phyloP scores from a whole-genome alignment of 2,113 vertebrate genomes.

The Falco punctatus region DNA sequence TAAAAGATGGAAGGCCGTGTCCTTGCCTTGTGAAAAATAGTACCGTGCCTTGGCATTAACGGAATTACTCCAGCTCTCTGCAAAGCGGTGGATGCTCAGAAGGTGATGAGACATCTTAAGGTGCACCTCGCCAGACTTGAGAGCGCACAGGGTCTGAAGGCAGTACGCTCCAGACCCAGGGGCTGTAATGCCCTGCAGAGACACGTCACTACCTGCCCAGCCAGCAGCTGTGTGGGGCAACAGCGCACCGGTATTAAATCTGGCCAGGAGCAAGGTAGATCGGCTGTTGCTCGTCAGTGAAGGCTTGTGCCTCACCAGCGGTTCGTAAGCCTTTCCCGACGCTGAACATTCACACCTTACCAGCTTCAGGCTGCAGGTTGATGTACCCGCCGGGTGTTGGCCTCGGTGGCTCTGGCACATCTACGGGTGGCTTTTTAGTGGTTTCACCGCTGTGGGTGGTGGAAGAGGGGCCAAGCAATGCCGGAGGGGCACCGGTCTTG shows the following conservation, averaged over 20 bases:
- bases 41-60: fast-evolving
- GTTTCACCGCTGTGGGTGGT: not conserved
- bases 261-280: not conserved
- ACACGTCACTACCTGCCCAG: fast-evolving
- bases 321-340: fast-evolving
- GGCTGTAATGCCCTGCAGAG: not conserved
- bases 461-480: not conserved
- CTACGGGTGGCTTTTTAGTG: fast-evolving
- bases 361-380: not conserved
- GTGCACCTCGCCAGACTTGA: not conserved
- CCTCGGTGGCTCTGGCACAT: fast-evolving
- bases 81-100: fast-evolving
- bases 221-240: not conserved
- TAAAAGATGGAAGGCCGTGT: not conserved
- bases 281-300: not conserved
- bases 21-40: not conserved
- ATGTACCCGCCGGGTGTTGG: not conserved
- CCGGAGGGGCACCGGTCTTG: not conserved
- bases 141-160: fast-evolving
- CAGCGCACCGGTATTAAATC: fast-evolving
- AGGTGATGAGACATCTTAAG: fast-evolving
- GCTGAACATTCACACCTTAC: not conserved
- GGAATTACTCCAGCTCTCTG: not conserved
- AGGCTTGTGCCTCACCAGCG: fast-evolving
- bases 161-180: not conserved